Evolutionary conservation across 2,113 vertebrate genomes (phyloP), one percentile per base, ranked within the genome.

Genomic region (Dryoscopus gambensis): DNA sequence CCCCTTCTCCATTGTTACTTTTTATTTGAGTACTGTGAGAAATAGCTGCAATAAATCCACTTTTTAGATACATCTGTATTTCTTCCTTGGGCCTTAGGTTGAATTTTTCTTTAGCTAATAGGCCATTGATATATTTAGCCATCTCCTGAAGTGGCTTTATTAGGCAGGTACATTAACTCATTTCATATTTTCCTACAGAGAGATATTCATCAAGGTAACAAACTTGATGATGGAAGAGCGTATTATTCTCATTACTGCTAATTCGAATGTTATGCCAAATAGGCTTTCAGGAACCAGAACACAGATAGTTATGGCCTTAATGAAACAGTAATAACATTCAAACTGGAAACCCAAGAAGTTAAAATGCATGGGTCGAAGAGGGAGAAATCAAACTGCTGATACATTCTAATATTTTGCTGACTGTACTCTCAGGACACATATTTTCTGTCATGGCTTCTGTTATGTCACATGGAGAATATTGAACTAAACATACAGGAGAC

Each of bases 401-500:
- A 88, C 80, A 75, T 70, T 91, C 47, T 89, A 39, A 60, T 86
- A 81, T 95, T 95, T 95, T 93, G 19, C 52, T 84, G 81, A 95
- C 62, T 84, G 81, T 91, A 59, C 89, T 95, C 93, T 94, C 80
- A 95, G 93, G 94, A 76, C 68, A 52, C 80, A 75, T 95, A 95
- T 95, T 95, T 96, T 95, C n/a, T 93, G 67, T 89, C 80, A 47
- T 91, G 89, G 39, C 77, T 84, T 44, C 86, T 84, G n/a, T 93
- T 95, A 92, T 87, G 74, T 91, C 84, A 92, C 68, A 89, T 91
- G 89, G 69, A 95, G 69, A 94, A 92, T 96, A 96, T 87, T 94
- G 94, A 95, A 78, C 64, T 78, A 92, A 93, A 87, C 56, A 84
- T 96, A 92, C 95, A 91, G 69, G 69, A 91, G 73, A 37, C 69